Evolutionary conservation across 1,140 invertebrate genomes (phyloP), one percentile per base, ranked within the genome.

Genomic region (Atta colombica): DNA sequence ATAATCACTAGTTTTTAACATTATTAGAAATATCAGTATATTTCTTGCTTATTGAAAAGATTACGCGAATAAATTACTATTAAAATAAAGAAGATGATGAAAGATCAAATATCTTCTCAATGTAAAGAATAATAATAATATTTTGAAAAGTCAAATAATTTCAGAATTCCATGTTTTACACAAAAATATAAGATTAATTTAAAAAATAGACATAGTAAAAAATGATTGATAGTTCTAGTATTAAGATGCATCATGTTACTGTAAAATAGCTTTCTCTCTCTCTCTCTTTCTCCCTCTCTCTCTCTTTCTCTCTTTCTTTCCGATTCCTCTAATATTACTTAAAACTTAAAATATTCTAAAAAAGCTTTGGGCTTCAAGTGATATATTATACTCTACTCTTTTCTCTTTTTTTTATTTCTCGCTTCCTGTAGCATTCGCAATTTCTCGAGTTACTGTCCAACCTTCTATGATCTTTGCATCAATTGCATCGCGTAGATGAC

Each of bases 401-500:
- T 31, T 55, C 16, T 39, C 31, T 25, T 25, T 60, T 31, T 60
- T 55, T 60, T 60, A 18, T 49, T 49, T 74, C 55, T 74, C 21
- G 65, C n/a, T 80, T 80, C 28, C 45, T 80, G 28, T 65, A 2
- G 28, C 8, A 65, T 35, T 71, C 14, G 16, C 16, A 53, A 58
- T 28, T 58, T 71, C 31, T 71, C 45, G 7, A 51, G 16, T 55
- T 55, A 53, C 35, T 12, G 10, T 39, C 55, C 6, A 25, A 25
- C 3, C 21, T 68, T 80, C 35, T n/a, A 63, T 31, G n/a, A 65
- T 65, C 55, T 60, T 77, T 71, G 10, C 63, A 55, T 75, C 45
- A 28, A 25, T 7, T 80, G 49, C n/a, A 18, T 77, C 35, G 58
- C 89, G 16, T 63, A 89, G 88, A 49, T 89, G 69, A 89, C 75